A percentile compares a stretch with the other conserved stretches of the same genome.
phyloP scores from a whole-genome alignment of 1,140 invertebrate genomes.

The Uloborus diversus region DNA sequence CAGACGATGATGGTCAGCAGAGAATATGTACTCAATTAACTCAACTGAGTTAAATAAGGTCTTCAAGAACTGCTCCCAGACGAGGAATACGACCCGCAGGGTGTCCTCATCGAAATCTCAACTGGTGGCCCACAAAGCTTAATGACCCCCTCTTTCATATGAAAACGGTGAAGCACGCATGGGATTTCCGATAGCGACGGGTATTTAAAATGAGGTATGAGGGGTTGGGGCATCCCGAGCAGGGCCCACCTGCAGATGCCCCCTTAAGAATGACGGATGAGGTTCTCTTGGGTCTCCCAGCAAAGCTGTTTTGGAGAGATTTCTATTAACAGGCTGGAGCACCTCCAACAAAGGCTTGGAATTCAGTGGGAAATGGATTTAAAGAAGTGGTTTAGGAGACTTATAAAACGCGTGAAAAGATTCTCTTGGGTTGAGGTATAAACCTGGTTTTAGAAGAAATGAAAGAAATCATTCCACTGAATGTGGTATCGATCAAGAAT shows the following conservation, averaged over 20 bases:
- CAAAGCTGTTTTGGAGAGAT: background rate
- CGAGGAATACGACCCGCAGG: too few relatives aligned
- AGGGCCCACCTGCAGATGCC: background rate
- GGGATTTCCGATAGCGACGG: conserved; percentile 5
- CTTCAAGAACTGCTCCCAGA: too few relatives aligned
- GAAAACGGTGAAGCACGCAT: background rate
- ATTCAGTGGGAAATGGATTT: too few relatives aligned
- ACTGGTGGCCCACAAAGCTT: background rate
- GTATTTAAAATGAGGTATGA: background rate
- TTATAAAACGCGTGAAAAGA: too few relatives aligned
- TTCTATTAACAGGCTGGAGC: conserved; percentile 22
- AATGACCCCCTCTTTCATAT: background rate
- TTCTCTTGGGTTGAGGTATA: too few relatives aligned
- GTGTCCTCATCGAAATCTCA: background rate
- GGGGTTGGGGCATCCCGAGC: background rate
- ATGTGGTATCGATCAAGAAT: too few relatives aligned
- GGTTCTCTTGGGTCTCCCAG: background rate
- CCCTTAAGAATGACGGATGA: conserved; percentile 6
- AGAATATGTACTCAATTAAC: too few relatives aligned
- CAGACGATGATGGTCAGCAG: too few relatives aligned
- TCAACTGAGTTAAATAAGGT: too few relatives aligned
- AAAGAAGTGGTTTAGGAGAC: too few relatives aligned
- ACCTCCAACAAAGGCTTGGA: conserved; percentile 10
- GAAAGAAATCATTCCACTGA: too few relatives aligned
- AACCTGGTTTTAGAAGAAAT: too few relatives aligned